Base-by-base conservation (phyloP, 2,113 vertebrate genomes). In the Poecile atricapillus region DNA sequence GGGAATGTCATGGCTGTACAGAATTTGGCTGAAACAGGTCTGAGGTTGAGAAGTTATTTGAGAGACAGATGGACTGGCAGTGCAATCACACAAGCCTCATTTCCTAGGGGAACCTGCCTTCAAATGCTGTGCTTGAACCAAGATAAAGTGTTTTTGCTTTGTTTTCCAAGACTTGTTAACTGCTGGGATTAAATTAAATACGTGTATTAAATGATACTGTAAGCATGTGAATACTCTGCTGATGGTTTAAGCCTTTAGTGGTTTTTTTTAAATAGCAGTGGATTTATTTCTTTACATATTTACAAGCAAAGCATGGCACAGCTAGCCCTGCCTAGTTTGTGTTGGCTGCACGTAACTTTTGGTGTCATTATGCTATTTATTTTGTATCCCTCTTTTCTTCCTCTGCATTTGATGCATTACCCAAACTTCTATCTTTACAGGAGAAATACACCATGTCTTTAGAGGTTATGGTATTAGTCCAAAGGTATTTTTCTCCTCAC, bases 261-360 rank as follows among this genome's bases (percentile, higher is more conserved):
- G 35, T 80, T 31, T 35, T 89, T 80, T 47, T 20, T 3, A 10
- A 11, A 55, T 33, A 70, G 41, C 31, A 39, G 21, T 52, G 55
- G 24, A 31, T 79, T 83, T 70, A 80, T 96, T 97, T 95, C 63
- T 83, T 94, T 89, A 90, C 56, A 30, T 91, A 93, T 90, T 96
- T 80, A 21, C 31, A 85, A 90, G 68, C 46, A 31, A 95, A 96
- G 56, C 47, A 15, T 83, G 70, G 82, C 65, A 82, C 37, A 76
- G 25, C 30, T 65, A 46, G 27, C 82, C 41, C 73, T 94, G 39
- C 64, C 60, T 76, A 27, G 63, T 82, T 95, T 83, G 25, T 52
- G 28, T 53, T 88, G 58, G 55, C 75, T 90, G 58, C 22, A 30
- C 41, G 12, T 11, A 44, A 24, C 43, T 93, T 73, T 80, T 69